Conservation (phyloP, 2,888 invertebrate genomes). For the Pantelozetes paolii region DNA sequence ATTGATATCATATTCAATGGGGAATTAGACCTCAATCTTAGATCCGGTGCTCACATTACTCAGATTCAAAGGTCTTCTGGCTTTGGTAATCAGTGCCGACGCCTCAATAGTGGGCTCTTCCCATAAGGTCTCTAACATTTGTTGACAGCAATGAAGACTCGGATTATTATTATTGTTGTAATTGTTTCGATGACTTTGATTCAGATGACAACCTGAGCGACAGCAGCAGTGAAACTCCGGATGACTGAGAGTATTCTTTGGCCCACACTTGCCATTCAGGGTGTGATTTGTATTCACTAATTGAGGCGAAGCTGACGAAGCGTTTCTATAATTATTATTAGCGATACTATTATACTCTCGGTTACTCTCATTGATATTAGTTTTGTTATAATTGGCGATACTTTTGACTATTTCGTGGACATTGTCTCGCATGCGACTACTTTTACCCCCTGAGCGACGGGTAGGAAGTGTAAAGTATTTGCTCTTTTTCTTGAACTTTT, state of each 20-base stretch:
- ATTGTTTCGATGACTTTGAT: slow-evolving; percentile 8
- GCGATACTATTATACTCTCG: background rate
- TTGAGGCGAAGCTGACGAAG: background rate
- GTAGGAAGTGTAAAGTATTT: slow-evolving; percentile 24
- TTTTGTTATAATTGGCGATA: background rate
- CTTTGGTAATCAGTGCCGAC: background rate
- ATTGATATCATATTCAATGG: too few relatives aligned
- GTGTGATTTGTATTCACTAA: background rate
- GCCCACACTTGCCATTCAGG: background rate
- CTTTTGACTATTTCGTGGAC: slow-evolving; percentile 16
- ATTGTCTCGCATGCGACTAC: background rate
- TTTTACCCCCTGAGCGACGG: background rate
- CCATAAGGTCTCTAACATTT: slow-evolving; percentile 39
- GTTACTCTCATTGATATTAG: background rate
- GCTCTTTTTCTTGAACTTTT: slow-evolving; percentile 27
- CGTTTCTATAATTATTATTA: background rate
- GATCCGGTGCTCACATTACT: background rate
- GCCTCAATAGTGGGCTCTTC: slow-evolving; percentile 36
- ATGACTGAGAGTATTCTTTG: slow-evolving; percentile 17
- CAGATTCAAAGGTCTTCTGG: slow-evolving; percentile 26
- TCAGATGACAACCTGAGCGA: slow-evolving; percentile 38
- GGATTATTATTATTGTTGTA: background rate
- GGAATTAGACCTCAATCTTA: slow-evolving; percentile 22
- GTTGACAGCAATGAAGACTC: slow-evolving; percentile 35
- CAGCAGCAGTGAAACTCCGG: slow-evolving; percentile 37